Evolutionary conservation across 2,113 vertebrate species (phyloP), one percentile per base, ranked within the genome.

Genomic region (Phodopus roborovskii): DNA sequence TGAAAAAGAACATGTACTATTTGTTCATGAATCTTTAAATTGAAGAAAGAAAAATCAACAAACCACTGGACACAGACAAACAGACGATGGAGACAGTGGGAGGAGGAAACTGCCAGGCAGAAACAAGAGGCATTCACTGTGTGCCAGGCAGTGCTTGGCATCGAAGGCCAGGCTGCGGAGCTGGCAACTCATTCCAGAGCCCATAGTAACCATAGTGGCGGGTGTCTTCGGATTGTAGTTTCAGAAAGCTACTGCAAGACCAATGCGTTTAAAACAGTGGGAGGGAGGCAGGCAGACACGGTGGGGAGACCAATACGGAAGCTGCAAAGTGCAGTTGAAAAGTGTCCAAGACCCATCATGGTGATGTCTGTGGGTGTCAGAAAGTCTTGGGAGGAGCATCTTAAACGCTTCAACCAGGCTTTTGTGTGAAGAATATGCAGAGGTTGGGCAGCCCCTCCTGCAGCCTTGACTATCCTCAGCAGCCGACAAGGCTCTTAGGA

Each of bases 1-100:
- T 90, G 48, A 88, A 94, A 92, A 81, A 28, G 15, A 91, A 13
- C 28, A 83, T 66, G 17, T 58, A 56, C 83, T 15, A 33, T 82
- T 86, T 92, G n/a, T 85, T 75, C 64, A 26, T n/a, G 77, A 26
- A n/a, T n/a, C 66, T 87, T 70, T 87, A 87, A 95, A 71, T 30
- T 58, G 86, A 88, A 88, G 48, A 78, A 73, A 94, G 79, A 79
- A 96, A 97, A 97, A 94, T 85, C 62, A 92, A 56, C 30, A 85
- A 85, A 66, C 83, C 73, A 74, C 81, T 92, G 87, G 48, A 74
- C 73, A 92, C 3, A 89, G 42, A 75, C 30, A 91, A 28, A 42
- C 53, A 64, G 45, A 64, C 42, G 19, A 7, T 53, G 73, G 50
- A 28, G 42, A 53, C 30, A 11, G 48, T 11, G 50, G 68, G 48